Conservation (phyloP, 2,797 vertebrate species). For the Pseudomugil gertrudae region DNA sequence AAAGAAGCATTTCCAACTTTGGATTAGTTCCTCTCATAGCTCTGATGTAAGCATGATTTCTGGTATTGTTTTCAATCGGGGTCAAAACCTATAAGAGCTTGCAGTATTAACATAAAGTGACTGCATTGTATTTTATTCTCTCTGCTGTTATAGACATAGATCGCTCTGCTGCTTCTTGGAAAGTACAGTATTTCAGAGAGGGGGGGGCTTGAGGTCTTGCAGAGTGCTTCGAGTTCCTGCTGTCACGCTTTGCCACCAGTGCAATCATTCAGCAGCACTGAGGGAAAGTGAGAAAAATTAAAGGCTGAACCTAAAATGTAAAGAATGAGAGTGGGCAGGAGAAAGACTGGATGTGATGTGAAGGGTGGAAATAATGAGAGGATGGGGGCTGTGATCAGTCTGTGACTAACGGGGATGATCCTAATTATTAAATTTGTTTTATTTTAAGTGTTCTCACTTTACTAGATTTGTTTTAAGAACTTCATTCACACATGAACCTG, state of each 20-base stretch:
- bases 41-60: slow-evolving; percentile 26
- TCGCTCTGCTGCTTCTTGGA: slow-evolving; percentile 48
- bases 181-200: slow-evolving; percentile 23
- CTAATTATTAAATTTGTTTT: too few relatives aligned
- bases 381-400: too few relatives aligned
- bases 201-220: slow-evolving; percentile 27
- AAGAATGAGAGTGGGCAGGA: background rate
- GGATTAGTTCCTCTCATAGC: slow-evolving; percentile 1
- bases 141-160: slow-evolving; percentile 67
- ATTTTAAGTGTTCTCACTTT: too few relatives aligned
- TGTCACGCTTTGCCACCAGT: slow-evolving; percentile 10
- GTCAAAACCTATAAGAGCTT: slow-evolving; percentile 53
- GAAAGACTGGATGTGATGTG: background rate
- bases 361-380: too few relatives aligned
- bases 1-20: background rate
- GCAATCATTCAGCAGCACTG: slow-evolving; percentile 4
- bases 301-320: background rate
- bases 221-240: slow-evolving; percentile 17
- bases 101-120: slow-evolving; percentile 9
- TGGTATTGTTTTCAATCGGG: too few relatives aligned
- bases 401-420: too few relatives aligned
- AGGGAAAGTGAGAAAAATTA: slow-evolving; percentile 17
- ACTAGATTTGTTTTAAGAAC: too few relatives aligned
- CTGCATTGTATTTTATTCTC: slow-evolving; percentile 59
- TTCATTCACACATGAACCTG: too few relatives aligned